A percentile compares a stretch with the other conserved stretches of the same genome.
Evolutionary conservation across 2,113 vertebrate species (phyloP).

Genomic region (Anser cygnoides): DNA sequence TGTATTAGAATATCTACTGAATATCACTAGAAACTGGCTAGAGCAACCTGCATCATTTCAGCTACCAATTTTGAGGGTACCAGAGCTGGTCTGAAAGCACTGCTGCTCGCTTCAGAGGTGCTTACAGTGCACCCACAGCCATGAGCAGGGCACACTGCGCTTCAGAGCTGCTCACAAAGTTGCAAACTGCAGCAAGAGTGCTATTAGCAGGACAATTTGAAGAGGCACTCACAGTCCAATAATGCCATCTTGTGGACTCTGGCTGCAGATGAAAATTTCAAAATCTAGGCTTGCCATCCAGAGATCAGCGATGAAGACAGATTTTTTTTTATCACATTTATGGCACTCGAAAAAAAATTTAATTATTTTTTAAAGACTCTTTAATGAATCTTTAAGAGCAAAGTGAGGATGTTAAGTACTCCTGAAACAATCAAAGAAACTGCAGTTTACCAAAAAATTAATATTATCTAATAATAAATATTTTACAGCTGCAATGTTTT

Average conservation of each 20-base stretch:
- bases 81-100: background rate
- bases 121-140: background rate
- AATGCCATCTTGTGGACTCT: conserved; percentile 73
- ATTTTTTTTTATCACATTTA: background rate
- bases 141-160: accelerated
- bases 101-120: background rate
- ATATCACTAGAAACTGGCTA: background rate
- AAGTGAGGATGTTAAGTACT: background rate
- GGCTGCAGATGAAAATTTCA: background rate
- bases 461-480: conserved; percentile 31
- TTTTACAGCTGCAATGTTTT: conserved; percentile 17
- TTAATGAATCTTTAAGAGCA: background rate
- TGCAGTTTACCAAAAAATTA: conserved; percentile 4
- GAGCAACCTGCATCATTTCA: background rate
- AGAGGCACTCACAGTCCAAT: conserved; percentile 26
- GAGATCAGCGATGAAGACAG: background rate
- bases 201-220: background rate
- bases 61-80: background rate
- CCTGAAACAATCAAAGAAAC: background rate
- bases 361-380: background rate
- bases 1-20: background rate
- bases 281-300: background rate
- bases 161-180: background rate
- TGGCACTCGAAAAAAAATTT: background rate
- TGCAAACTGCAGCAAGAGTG: background rate